These are phyloP conservation scores for Agraylea sexmaculata DNA, from an alignment of 1,140 invertebrate species.

Conservation along the genomic window DNA sequence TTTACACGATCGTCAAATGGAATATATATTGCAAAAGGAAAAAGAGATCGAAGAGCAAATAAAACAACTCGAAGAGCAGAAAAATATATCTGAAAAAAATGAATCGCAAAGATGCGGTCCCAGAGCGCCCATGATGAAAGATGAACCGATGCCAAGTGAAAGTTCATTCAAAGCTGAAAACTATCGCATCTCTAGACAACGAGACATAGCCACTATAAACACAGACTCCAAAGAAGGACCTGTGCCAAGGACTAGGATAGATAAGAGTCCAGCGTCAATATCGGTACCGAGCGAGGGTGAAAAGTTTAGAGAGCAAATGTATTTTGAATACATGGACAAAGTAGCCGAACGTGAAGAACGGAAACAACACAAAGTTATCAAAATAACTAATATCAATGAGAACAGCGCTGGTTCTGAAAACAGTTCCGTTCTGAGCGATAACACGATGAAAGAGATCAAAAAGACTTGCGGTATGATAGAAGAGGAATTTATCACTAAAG, in stretches of 20 bases:
- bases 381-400: constrained; percentile 42
- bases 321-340: constrained; percentile 67
- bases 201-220: constrained; percentile 21
- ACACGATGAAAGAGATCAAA: constrained; percentile 25
- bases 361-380: constrained; percentile 64
- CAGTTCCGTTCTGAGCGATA: constrained; percentile 12
- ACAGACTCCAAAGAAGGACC: constrained; percentile 20
- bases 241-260: constrained; percentile 24
- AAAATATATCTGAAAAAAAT: constrained; percentile 27
- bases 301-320: constrained; percentile 63
- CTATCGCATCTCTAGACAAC: constrained; percentile 21
- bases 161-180: constrained; percentile 18
- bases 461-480: constrained; percentile 47
- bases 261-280: constrained; percentile 22
- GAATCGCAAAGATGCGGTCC: constrained; percentile 24
- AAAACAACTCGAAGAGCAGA: constrained; percentile 43
- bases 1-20: constrained; percentile 53
- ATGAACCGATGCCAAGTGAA: constrained; percentile 22
- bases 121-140: constrained; percentile 31
- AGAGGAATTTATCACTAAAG: constrained; percentile 59
- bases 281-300: constrained; percentile 45
- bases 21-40: constrained; percentile 55
- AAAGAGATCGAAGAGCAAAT: constrained; percentile 50
- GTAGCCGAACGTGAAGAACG: constrained; percentile 65
- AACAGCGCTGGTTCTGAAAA: constrained; percentile 9